Conservation (phyloP, 2,888 invertebrate species). For the Ochlodes sylvanus region DNA sequence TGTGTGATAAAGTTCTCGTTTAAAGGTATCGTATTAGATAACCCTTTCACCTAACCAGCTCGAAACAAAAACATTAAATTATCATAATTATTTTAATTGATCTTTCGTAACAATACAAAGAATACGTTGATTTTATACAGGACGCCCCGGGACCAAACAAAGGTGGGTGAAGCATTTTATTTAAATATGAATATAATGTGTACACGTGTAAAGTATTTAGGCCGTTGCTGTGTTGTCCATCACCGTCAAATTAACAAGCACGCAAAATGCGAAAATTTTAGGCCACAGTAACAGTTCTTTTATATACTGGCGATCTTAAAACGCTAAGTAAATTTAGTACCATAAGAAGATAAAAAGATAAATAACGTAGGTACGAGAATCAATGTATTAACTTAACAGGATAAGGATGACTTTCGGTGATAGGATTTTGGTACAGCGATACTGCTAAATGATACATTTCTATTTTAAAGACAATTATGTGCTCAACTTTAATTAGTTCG, state of each 20-base stretch:
- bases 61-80: neutral
- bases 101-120: constrained; percentile 8
- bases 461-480: no score
- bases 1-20: no score
- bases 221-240: constrained; percentile 40
- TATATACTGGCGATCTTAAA: constrained; percentile 16
- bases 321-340: neutral
- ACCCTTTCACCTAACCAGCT: neutral
- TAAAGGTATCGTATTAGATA: no score
- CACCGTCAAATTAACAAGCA: constrained; percentile 45
- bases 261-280: constrained; percentile 34
- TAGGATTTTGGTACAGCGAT: no score
- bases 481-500: no score
- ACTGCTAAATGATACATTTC: no score
- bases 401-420: no score
- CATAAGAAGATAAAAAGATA: no score
- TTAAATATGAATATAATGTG: constrained; percentile 41
- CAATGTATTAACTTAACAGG: no score
- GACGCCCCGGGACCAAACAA: constrained; percentile 29
- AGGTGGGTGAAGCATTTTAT: constrained; percentile 25
- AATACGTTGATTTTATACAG: constrained; percentile 22
- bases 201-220: constrained; percentile 42
- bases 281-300: constrained; percentile 17
- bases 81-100: constrained; percentile 15
- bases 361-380: no score